A percentile compares a stretch with the other conserved stretches of the same genome.
phyloP scores from a whole-genome alignment of 30 jellyfish, hydroid and myxozoan species.

The Sanderia malayensis region DNA sequence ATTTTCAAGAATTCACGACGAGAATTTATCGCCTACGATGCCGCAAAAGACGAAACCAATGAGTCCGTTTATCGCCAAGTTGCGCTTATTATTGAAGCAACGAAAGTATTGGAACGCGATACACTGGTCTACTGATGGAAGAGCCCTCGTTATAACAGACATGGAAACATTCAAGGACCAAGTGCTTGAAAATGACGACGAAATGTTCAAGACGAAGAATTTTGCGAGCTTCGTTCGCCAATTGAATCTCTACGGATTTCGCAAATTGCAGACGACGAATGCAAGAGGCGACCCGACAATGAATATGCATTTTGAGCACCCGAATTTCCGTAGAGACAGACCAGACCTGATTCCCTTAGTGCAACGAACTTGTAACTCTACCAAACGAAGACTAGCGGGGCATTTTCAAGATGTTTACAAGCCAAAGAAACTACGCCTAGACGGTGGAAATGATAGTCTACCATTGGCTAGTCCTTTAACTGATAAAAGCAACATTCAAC shows the following conservation, averaged over 20 bases:
- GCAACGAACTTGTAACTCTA: slow-evolving; percentile 91
- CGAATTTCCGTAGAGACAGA: slow-evolving; percentile 91
- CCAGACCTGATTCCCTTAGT: slow-evolving; percentile 93
- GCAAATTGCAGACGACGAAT: slow-evolving; percentile 77
- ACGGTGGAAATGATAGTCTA: slow-evolving; percentile 11
- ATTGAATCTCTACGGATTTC: slow-evolving; percentile 90
- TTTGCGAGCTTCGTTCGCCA: slow-evolving; percentile 98
- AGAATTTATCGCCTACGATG: slow-evolving; percentile 51
- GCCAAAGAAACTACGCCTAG: slow-evolving; percentile 46
- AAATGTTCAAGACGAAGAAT: slow-evolving; percentile 96
- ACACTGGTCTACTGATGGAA: slow-evolving; percentile 95
- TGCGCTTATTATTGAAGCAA: slow-evolving; percentile 84
- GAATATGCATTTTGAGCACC: slow-evolving; percentile 97
- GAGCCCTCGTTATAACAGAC: slow-evolving; percentile 83
- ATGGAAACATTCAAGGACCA: slow-evolving; percentile 76
- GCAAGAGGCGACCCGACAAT: slow-evolving; percentile 87
- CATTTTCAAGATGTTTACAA: slow-evolving; percentile 41
- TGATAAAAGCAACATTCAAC: slow-evolving; percentile 17
- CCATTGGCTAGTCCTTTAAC: slow-evolving; percentile 36
- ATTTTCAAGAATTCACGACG: slow-evolving; percentile 34
- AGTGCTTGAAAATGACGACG: slow-evolving; percentile 93
- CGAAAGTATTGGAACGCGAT: slow-evolving; percentile 84
- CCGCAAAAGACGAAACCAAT: slow-evolving; percentile 83
- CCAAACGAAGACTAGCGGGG: slow-evolving; percentile 36
- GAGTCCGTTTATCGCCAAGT: slow-evolving; percentile 96